Base-by-base conservation (phyloP, 2,888 invertebrate genomes). In the Aporophyla nigra region DNA sequence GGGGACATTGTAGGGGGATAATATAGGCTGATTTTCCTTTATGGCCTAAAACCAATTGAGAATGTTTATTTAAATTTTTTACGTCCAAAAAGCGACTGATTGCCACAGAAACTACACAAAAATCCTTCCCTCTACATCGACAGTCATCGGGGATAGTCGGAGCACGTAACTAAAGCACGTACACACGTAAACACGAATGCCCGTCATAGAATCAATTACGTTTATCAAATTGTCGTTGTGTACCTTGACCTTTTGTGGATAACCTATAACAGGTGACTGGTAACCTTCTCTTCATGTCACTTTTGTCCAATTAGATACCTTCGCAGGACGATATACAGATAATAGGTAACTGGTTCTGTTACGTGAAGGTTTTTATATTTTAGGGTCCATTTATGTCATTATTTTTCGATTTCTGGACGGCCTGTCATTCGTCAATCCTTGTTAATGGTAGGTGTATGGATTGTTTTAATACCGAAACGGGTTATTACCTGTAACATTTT, bases 111-210 rank as follows among this genome's bases (percentile, higher is more conserved):
- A 27, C 66, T 66, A 9, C 27, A 49, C 21, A 12, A 65, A 27
- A 27, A 4, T 49, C 27, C 49, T 27, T 9, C 27, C 7, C 27
- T 66, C 14, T 10, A 10, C 21, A 16, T 66, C 51, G 51, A 33
- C 5, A 66, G 21, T n/a, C 51, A 10, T n/a, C 33, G 51, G 51
- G n/a, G 21, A 51, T 16, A 33, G 14, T 66, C 66, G 51, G 9
- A 1, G 21, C 33, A 16, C 5, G 16, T 33, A 53, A 27, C 27
- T 49, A 12, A 51, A 33, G 59, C 79, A 78, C 78, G 72, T 78
- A 78, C 72, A 63, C 19, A 27, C 59, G 54, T 79, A 72, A 72
- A 79, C 66, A 78, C 53, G 59, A 78, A n/a, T n/a, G n/a, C 67
- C 5, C 51, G 53, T 65, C 49, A 19, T 53, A 40, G 58, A 67